Evolutionary conservation across 1,140 invertebrate species (phyloP).

Genomic region (Bemisia tabaci): DNA sequence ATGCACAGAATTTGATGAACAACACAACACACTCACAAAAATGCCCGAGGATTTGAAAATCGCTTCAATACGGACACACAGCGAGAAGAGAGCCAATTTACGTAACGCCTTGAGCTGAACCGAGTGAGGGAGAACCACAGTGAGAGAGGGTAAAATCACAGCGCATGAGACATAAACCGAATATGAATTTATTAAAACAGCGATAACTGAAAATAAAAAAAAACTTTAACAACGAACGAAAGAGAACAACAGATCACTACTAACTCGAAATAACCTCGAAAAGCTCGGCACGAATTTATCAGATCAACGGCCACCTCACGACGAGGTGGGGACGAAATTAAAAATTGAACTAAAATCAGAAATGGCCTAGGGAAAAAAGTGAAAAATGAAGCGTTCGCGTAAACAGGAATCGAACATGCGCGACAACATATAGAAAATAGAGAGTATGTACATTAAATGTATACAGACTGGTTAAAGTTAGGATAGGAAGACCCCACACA

Average conservation of each 20-base stretch:
- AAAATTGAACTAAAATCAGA: not conserved
- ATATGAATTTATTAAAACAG: not conserved
- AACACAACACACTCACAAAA: not conserved
- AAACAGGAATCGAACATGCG: not conserved
- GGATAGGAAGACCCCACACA: not conserved
- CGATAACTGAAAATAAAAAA: not conserved
- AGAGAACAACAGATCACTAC: not conserved
- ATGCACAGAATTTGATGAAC: not conserved
- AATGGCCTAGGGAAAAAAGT: not conserved
- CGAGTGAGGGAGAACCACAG: not conserved
- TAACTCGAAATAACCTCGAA: not conserved
- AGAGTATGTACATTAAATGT: not conserved
- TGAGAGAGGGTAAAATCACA: not conserved
- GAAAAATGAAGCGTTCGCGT: not conserved
- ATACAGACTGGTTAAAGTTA: not conserved
- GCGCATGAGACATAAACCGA: not conserved
- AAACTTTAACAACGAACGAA: too few species aligned
- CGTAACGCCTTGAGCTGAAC: not conserved
- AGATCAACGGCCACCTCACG: too few species aligned
- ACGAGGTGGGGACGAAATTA: not conserved
- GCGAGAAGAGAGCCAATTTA: too few species aligned
- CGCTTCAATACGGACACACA: too few species aligned
- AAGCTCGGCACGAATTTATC: not conserved
- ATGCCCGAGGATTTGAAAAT: too few species aligned
- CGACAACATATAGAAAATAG: too few species aligned